Base-by-base conservation (phyloP, 2,797 vertebrate genomes). In the Hoplostethus atlanticus region DNA sequence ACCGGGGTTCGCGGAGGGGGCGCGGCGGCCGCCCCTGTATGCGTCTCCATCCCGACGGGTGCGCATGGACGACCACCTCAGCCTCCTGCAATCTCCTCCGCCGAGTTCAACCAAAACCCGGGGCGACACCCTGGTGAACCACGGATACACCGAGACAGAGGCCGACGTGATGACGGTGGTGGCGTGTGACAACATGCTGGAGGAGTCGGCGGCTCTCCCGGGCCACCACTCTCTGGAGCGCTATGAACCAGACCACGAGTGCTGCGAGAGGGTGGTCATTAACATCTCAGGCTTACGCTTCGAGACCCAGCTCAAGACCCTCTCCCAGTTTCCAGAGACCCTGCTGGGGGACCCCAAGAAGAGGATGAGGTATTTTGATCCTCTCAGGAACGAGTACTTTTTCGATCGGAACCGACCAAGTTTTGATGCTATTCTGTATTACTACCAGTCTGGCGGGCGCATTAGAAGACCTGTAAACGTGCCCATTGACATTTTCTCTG, bases 381-480 rank as follows among this genome's bases (percentile, higher is more conserved):
- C 98, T 2, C 96, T 99, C 54, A 93, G 98, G 90, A 99, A 99
- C n/a, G 98, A 99, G 79, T 99, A 99, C 90, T 99, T 99, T 71
- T 99, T 99, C 16, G 98, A 99, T 91, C 93, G 98, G 3, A 99
- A 99, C 92, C 95, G 98, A 4, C 98, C 98, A 85, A 99, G 98
- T 89, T 99, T 99, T 55, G 98, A 99, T 21, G 98, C 98, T 92
- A 99, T 99, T 80, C 96, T 99, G 8, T 99, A 99, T 81, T 99
- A 99, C 90, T 99, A 99, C 77, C 98, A 99, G 88, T 99, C 98
- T 0, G 98, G 98, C 0, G 98, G 98, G 68, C 96, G 98, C 70
- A 97, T 99, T 81, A 94, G 98, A 67, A 94, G 98, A 84, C 98
- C 98, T 0, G 98, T 99, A 0, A 99, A 98, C 0, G 98, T 99